Evolutionary conservation across 2,888 invertebrate genomes (phyloP).

Genomic region (Netelia melanura): DNA sequence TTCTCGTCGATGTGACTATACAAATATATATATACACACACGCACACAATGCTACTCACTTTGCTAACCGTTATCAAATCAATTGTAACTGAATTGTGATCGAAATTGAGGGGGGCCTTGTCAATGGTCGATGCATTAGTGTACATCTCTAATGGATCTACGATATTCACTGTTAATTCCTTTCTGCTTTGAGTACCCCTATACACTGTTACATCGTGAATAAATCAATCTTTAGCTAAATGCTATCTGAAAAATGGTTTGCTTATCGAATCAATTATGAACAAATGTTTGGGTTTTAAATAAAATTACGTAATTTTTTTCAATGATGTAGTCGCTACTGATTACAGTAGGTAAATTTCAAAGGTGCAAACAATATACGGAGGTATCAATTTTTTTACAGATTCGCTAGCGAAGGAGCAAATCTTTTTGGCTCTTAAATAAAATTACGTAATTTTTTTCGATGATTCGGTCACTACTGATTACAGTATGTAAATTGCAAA

Average conservation of each 20-base stretch:
- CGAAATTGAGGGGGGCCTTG: slow-evolving; percentile 13
- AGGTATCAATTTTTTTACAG: slow-evolving; percentile 3
- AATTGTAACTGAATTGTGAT: slow-evolving; percentile 50
- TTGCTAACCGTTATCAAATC: slow-evolving; percentile 18
- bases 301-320: not conserved
- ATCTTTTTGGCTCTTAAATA: not conserved
- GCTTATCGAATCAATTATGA: not conserved
- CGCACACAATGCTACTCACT: slow-evolving; percentile 10
- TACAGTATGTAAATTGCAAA: too few relatives aligned
- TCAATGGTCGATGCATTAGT: slow-evolving; percentile 33
- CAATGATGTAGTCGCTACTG: not conserved
- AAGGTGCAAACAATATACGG: too few relatives aligned
- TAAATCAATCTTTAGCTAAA: not conserved
- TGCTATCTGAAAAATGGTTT: not conserved
- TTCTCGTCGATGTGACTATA: not conserved
- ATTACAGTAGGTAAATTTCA: too few relatives aligned
- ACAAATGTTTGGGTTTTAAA: not conserved
- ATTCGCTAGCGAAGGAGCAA: not conserved
- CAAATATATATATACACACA: not conserved
- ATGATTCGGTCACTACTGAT: not conserved
- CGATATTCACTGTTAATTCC: not conserved
- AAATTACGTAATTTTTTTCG: not conserved
- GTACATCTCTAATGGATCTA: slow-evolving; percentile 26
- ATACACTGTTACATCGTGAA: not conserved
- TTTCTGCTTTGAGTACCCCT: not conserved